Percentiles rank a stretch among this genome's conserved stretches.
These are phyloP conservation scores for Oedothorax gibbosus DNA, from an alignment of 1,140 invertebrate genomes.

Conservation along the genomic window DNA sequence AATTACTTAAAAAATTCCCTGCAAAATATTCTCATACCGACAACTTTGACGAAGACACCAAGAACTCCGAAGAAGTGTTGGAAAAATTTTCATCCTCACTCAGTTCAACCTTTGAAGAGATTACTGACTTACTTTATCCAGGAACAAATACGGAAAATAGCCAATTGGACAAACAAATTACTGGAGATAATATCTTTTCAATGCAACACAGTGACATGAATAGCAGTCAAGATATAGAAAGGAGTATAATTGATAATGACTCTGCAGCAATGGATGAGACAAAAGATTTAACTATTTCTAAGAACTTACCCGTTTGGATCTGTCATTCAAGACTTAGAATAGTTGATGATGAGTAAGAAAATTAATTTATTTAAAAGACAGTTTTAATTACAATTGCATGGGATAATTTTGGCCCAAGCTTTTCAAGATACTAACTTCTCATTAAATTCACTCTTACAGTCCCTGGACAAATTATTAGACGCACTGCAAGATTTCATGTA, in stretches of 20 bases:
- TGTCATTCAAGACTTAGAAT: slow-evolving; percentile 58
- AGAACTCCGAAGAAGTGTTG: background rate
- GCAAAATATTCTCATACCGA: background rate
- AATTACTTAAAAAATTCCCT: slow-evolving; percentile 33
- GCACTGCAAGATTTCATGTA: too few species aligned
- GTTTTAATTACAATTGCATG: too few species aligned
- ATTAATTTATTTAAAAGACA: background rate
- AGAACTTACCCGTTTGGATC: slow-evolving; percentile 49
- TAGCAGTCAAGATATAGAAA: background rate
- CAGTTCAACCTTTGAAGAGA: background rate
- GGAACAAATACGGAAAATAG: too few species aligned
- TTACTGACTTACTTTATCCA: background rate
- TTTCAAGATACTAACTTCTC: too few species aligned
- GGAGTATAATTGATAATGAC: background rate
- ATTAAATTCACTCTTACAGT: background rate
- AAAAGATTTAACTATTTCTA: background rate
- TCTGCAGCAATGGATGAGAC: background rate
- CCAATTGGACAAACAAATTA: too few species aligned
- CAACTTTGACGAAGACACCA: background rate
- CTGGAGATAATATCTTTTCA: background rate
- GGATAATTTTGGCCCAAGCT: too few species aligned
- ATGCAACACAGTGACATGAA: background rate
- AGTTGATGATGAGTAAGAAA: slow-evolving; percentile 33
- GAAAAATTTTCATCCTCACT: background rate
- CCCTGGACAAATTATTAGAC: too few species aligned